These are phyloP conservation scores for Hemiscyllium ocellatum DNA, from an alignment of 2,113 vertebrate genomes.

Conservation along the genomic window DNA sequence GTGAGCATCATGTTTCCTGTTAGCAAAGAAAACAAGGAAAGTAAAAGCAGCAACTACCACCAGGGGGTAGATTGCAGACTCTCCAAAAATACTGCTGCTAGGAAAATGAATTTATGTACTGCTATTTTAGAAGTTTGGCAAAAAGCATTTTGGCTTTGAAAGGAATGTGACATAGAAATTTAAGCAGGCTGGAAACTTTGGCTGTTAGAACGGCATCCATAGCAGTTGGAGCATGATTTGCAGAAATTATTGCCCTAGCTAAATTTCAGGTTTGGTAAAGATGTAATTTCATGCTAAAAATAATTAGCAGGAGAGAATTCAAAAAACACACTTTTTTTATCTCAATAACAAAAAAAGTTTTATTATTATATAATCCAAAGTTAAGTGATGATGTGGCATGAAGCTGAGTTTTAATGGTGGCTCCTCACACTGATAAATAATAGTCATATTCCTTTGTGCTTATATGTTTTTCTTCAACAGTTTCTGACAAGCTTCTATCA, in stretches of 20 bases:
- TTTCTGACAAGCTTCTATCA: not conserved
- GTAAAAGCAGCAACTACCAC: slow-evolving; percentile 58
- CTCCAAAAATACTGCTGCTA: slow-evolving; percentile 43
- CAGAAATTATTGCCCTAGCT: not conserved
- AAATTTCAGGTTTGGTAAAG: not conserved
- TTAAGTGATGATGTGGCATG: not conserved
- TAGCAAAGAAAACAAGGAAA: slow-evolving; percentile 72
- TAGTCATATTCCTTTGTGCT: not conserved
- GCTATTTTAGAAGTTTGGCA: slow-evolving; percentile 1
- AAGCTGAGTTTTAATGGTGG: not conserved
- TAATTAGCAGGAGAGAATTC: not conserved
- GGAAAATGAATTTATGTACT: slow-evolving; percentile 23
- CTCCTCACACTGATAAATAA: not conserved
- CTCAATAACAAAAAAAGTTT: not conserved
- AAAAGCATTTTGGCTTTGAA: not conserved
- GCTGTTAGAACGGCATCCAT: not conserved
- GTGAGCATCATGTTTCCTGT: slow-evolving; percentile 81
- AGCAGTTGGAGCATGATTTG: not conserved
- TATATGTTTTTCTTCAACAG: not conserved
- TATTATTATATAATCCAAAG: not conserved
- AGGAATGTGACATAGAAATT: slow-evolving; percentile 13
- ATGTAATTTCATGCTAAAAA: not conserved
- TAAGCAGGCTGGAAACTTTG: slow-evolving; percentile 23
- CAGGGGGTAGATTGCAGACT: slow-evolving; percentile 54
- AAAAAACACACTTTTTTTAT: not conserved